phyloP scores from a whole-genome alignment of 2,888 invertebrate genomes.

The Eupithecia insigniata region DNA sequence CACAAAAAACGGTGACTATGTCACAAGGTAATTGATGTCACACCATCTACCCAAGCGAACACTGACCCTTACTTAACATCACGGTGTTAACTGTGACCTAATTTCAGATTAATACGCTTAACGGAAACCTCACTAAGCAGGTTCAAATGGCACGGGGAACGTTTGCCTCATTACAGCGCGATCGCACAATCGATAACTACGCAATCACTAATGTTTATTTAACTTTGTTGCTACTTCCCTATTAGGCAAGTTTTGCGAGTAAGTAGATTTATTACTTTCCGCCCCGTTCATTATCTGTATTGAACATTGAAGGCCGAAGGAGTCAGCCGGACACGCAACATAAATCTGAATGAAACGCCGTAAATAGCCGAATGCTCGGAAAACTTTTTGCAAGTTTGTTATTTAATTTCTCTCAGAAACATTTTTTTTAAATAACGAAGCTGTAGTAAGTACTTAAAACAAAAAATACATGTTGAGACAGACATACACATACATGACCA shows the following conservation, averaged over 20 bases:
- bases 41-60: constrained; percentile 53
- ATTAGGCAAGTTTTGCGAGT: constrained; percentile 79
- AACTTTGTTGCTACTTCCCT: constrained; percentile 69
- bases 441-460: constrained; percentile 18
- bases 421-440: too few relatives aligned
- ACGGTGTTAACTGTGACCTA: constrained; percentile 80
- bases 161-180: constrained; percentile 55
- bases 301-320: constrained; percentile 54
- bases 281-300: constrained; percentile 83
- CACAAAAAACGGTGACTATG: constrained; percentile 38
- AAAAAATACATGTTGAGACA: too few relatives aligned
- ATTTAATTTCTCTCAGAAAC: too few relatives aligned
- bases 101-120: constrained; percentile 84
- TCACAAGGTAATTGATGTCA: constrained; percentile 35
- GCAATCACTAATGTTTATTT: constrained; percentile 63
- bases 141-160: constrained; percentile 77
- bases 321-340: constrained; percentile 64
- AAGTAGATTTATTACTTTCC: constrained; percentile 83
- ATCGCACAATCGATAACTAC: constrained; percentile 58
- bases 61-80: constrained; percentile 77
- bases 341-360: constrained; percentile 82
- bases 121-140: constrained; percentile 83
- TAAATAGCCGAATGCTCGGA: constrained; percentile 62
- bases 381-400: constrained; percentile 64
- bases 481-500: too few relatives aligned